Base-by-base conservation (phyloP, 1,140 invertebrate species). In the Diprion similis region DNA sequence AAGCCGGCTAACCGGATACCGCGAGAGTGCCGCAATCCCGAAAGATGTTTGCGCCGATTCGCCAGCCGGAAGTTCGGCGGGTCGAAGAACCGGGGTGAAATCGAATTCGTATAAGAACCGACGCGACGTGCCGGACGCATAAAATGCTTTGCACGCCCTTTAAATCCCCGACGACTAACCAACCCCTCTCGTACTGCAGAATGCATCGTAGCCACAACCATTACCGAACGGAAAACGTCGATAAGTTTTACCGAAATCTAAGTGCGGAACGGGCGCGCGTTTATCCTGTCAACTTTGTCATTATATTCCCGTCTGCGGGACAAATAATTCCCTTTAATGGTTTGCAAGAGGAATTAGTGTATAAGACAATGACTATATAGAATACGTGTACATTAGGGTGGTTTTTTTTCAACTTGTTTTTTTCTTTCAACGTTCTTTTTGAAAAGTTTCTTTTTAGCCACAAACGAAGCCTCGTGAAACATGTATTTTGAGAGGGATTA, bases 191-290 rank as follows among this genome's bases (percentile, higher is more conserved):
- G 24, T 37, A 37, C 24, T 37, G 24, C 24, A 17, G 24, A 37
- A 37, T 37, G 24, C 24, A 37, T 37, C 24, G 24, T 37, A 37
- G 24, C 24, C 24, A 37, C 24, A 37, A 59, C 51, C 51, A 59
- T 59, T 59, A 59, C 51, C 51, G 51, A 59, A 59, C 51, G 51
- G 51, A 59, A 59, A 59, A 59, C 51, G 51, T 59, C 51, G 51
- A 59, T 59, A 59, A 59, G 11, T 59, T 59, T 59, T 17, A 59
- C 51, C 51, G 51, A 59, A 9, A 59, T 59, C 51, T 59, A 59
- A n/a, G 2, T 59, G n/a, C 51, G 51, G n/a, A 17, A 59, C 51
- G 51, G 11, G 51, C 24, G 24, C 24, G 24, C 24, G 24, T 37
- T 37, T 37, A 37, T 37, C 24, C 24, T 37, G 24, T 37, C 24